These are phyloP conservation scores for Nemotelus pantherinus DNA, from an alignment of 2,888 invertebrate species.

Conservation along the genomic window DNA sequence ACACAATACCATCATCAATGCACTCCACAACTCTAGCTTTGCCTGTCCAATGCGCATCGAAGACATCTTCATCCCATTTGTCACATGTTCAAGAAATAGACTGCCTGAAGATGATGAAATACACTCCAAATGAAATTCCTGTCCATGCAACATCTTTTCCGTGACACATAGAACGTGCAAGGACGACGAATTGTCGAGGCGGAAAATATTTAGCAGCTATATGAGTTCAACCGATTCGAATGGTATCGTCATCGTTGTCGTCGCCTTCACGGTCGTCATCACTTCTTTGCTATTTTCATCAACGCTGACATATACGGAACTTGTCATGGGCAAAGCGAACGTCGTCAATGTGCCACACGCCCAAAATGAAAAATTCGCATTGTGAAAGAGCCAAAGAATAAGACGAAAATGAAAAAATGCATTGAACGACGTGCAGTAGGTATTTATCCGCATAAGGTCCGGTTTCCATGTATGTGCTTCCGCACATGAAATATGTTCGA, in stretches of 20 bases:
- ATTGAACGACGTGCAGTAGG: neutral
- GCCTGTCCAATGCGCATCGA: neutral
- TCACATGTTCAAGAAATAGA: neutral
- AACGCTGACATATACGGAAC: neutral
- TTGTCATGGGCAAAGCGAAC: neutral
- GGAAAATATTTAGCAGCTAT: neutral
- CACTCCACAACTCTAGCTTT: too few relatives aligned
- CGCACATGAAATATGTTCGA: slow-evolving; percentile 33
- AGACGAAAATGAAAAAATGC: slow-evolving; percentile 22
- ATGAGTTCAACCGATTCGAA: too few relatives aligned
- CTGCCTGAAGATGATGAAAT: slow-evolving; percentile 3
- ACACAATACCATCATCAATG: too few relatives aligned
- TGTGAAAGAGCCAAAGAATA: neutral
- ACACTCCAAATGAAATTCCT: slow-evolving; percentile 4
- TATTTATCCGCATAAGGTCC: neutral
- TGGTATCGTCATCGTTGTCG: too few relatives aligned
- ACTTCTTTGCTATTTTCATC: too few relatives aligned
- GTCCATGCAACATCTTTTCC: neutral
- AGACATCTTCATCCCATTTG: slow-evolving; percentile 4
- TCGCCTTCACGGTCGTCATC: too few relatives aligned
- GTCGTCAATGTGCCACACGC: neutral
- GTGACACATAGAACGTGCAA: neutral
- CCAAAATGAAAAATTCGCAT: slow-evolving; percentile 16
- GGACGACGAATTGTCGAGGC: neutral
- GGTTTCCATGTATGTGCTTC: slow-evolving; percentile 30